Base-by-base conservation (phyloP, 2,797 vertebrate genomes). In the Hypotaenidia philippensis region DNA sequence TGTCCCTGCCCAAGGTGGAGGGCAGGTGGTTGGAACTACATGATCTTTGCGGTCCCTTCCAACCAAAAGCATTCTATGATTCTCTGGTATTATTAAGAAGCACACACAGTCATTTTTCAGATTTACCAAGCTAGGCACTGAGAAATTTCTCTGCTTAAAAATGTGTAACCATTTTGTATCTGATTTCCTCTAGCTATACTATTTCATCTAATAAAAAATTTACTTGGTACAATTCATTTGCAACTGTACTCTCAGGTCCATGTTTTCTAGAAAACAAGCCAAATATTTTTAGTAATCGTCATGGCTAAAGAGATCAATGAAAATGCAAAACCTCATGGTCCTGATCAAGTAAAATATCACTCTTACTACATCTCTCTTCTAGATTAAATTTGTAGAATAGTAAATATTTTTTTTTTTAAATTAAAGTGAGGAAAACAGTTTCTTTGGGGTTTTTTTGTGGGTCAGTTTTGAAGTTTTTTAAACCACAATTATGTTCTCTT, bases 111-210 rank as follows among this genome's bases (percentile, higher is more conserved):
- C 6, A 16, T 2, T 5, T 50, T 64, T 79, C 38, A 66, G 34
- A 70, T 63, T 81, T 63, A 36, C 63, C 38, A 71, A 66, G 7
- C 18, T 20, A 74, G 18, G 2, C 16, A 50, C 19, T 18, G 34
- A 56, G 18, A 52, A 83, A 9, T n/a, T 45, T 50, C 17, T 71
- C 26, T 34, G 8, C 6, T 71, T 70, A 26, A 20, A 87, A 87
- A 3, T 52, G 4, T 47, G 19, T 3, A 60, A 45, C 10, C 6
- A 38, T 15, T 34, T 7, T 1, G 0, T 6, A 26, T 19, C 10
- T 36, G 52, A 53, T 78, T 87, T 6, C 5, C 26, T 57, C 27
- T 27, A 53, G 38, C 10, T 65, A 3, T 11, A 55, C 18, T 68
- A 18, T 32, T 88, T 82, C 2, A 29, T 21, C 3, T 25, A 50